Evolutionary conservation across 2,888 invertebrate genomes (phyloP).

Genomic region (Megastigmus dorsalis): DNA sequence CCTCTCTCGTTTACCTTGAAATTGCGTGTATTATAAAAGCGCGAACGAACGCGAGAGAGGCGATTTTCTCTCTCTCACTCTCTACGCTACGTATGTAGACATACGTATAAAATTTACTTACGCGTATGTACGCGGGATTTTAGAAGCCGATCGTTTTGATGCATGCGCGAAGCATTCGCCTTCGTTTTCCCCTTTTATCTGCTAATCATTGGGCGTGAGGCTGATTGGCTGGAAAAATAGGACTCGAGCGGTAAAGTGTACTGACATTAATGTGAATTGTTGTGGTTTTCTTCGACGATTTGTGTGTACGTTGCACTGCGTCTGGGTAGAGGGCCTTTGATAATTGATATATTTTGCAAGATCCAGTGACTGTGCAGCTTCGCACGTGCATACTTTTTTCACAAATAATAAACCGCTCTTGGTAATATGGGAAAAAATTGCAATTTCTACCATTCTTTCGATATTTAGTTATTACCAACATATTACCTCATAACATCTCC

Average conservation of each 20-base stretch:
- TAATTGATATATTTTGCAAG: constrained; percentile 11
- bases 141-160: background rate
- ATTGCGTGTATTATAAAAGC: constrained; percentile 45
- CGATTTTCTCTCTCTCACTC: constrained; percentile 17
- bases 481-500: no score
- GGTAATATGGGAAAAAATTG: no score
- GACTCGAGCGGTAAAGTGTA: background rate
- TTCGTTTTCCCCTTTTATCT: background rate
- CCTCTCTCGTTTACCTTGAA: constrained; percentile 51
- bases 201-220: constrained; percentile 10
- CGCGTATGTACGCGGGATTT: constrained; percentile 35
- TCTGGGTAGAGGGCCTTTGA: background rate
- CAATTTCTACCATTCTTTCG: no score
- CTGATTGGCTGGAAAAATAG: constrained; percentile 10
- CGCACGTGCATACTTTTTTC: no score
- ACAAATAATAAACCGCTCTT: no score
- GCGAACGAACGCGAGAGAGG: constrained; percentile 16
- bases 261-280: constrained; percentile 33
- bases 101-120: constrained; percentile 51
- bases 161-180: background rate
- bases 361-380: background rate
- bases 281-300: background rate
- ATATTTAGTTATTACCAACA: no score
- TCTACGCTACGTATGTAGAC: no score
- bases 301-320: background rate